phyloP scores from a whole-genome alignment of 2,888 invertebrate species.

The Drosophila paramelanica region DNA sequence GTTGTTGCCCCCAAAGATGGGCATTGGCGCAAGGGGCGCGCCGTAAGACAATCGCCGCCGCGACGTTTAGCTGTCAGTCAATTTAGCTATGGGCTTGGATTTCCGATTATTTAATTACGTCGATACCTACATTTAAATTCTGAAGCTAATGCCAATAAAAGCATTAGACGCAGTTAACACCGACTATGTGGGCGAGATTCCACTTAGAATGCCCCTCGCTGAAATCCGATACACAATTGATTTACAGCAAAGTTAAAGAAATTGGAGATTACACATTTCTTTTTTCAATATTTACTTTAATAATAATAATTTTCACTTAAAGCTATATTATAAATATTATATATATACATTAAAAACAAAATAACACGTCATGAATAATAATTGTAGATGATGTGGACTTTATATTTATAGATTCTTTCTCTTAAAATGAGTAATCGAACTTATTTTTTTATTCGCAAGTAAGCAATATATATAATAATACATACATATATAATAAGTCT shows the following conservation, averaged over 20 bases:
- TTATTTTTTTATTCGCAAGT: no score
- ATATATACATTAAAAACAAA: neutral
- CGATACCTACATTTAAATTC: conserved; percentile 31
- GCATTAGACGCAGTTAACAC: neutral
- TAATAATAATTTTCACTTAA: no score
- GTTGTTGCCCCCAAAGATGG: conserved; percentile 54
- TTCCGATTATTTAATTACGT: conserved; percentile 43
- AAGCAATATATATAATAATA: no score
- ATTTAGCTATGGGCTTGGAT: conserved; percentile 38
- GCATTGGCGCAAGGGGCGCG: conserved; percentile 52
- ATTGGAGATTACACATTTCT: neutral
- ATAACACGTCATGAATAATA: neutral
- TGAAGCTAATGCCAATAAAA: conserved; percentile 11
- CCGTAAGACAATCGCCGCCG: conserved; percentile 33
- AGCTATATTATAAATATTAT: no score
- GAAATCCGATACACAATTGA: conserved; percentile 3
- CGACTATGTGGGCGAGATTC: conserved; percentile 22
- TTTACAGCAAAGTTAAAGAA: conserved; percentile 3
- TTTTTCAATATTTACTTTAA: no score
- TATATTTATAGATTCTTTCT: no score
- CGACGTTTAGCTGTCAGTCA: conserved; percentile 30
- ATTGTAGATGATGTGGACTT: neutral
- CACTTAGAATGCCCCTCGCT: conserved; percentile 3
- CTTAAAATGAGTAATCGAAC: no score
- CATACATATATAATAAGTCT: no score